These are phyloP conservation scores for Mylabris phalerata DNA, from an alignment of 1,140 invertebrate genomes.

Conservation along the genomic window DNA sequence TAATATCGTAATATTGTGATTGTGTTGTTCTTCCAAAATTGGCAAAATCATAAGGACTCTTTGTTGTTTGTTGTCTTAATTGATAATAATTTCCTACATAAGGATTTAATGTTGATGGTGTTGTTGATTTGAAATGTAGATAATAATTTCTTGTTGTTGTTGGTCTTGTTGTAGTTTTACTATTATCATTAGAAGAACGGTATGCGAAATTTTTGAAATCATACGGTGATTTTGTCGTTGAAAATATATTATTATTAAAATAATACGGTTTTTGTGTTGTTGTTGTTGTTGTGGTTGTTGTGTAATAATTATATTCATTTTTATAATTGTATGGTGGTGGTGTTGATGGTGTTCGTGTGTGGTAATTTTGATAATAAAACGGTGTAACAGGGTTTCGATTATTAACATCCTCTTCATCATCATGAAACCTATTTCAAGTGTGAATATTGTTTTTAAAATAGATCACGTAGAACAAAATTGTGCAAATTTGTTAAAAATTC, in stretches of 20 bases:
- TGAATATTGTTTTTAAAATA: conserved; percentile 6
- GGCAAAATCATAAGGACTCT: conserved; percentile 44
- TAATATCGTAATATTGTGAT: conserved; percentile 35
- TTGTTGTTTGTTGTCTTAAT: conserved; percentile 36
- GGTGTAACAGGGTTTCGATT: conserved; percentile 21
- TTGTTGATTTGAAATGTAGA: not conserved
- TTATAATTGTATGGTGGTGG: conserved; percentile 16
- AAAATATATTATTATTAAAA: conserved; percentile 25
- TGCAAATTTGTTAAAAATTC: not conserved
- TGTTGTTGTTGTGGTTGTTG: conserved; percentile 12
- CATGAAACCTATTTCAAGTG: conserved; percentile 34
- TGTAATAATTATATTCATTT: conserved; percentile 14
- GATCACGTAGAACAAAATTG: not conserved
- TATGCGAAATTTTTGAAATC: conserved; percentile 46
- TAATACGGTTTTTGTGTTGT: conserved; percentile 34
- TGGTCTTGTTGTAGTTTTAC: conserved; percentile 2
- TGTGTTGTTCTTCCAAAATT: conserved; percentile 32
- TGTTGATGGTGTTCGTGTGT: conserved; percentile 15
- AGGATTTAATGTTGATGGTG: conserved; percentile 15
- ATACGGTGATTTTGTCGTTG: conserved; percentile 44
- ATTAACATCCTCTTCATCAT: conserved; percentile 27
- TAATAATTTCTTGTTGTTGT: conserved; percentile 11
- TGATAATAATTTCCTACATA: conserved; percentile 36
- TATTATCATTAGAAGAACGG: conserved; percentile 12
- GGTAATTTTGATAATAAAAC: conserved; percentile 26